A percentile compares a stretch with the other conserved stretches of the same genome.
phyloP scores from a whole-genome alignment of 2,888 invertebrate species.

The Candidula unifasciata region DNA sequence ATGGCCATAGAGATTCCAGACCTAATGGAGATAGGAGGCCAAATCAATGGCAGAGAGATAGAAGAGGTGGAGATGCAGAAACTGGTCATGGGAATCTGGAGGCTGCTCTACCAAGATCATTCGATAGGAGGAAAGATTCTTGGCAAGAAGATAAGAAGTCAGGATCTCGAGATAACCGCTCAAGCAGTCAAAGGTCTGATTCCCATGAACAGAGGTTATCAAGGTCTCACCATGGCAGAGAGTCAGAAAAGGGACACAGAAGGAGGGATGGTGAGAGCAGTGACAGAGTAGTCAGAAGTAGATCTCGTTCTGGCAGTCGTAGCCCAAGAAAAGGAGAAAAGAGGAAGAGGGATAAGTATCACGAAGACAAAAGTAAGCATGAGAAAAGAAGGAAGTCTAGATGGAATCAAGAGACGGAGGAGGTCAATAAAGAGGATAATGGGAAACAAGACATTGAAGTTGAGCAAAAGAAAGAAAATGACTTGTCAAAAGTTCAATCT shows the following conservation, averaged over 20 bases:
- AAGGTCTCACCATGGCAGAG: neutral
- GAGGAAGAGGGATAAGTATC: conserved; percentile 47
- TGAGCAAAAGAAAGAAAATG: conserved; percentile 19
- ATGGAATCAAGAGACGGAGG: conserved; percentile 26
- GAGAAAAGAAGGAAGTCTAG: conserved; percentile 11
- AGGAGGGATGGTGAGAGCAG: conserved; percentile 31
- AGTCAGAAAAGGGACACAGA: conserved; percentile 1
- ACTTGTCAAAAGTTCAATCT: neutral
- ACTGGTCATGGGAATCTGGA: neutral
- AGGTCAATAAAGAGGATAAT: conserved; percentile 42
- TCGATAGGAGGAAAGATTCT: conserved; percentile 21
- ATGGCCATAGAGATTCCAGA: conserved; percentile 19
- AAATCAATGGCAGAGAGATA: neutral
- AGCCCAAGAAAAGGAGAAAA: conserved; percentile 46
- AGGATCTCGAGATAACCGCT: conserved; percentile 15
- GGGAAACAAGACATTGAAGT: conserved; percentile 44
- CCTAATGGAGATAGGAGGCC: neutral
- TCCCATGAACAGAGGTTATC: conserved; percentile 21
- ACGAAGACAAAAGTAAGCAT: conserved; percentile 52
- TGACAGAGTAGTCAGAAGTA: conserved; percentile 77
- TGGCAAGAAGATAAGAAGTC: conserved; percentile 25
- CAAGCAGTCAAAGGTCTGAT: conserved; percentile 21
- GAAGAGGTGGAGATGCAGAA: neutral
- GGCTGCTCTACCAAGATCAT: neutral
- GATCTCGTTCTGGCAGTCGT: conserved; percentile 68